phyloP scores from a whole-genome alignment of 1,140 invertebrate species.

The Ceratosolen fusciceps region DNA sequence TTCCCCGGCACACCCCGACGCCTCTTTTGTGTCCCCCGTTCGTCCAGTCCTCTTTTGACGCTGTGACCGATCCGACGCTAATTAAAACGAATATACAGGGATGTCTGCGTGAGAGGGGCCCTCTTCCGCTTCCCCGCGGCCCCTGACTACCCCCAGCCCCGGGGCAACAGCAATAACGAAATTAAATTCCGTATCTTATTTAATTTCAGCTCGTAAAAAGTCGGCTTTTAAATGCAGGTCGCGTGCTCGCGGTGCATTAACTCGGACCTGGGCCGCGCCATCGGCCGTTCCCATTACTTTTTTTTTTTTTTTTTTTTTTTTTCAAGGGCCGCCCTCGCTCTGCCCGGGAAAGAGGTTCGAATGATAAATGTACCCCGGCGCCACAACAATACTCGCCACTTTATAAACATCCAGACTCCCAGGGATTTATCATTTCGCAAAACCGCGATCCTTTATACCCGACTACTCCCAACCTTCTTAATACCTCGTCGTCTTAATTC shows the following conservation, averaged over 20 bases:
- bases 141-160: too few species aligned
- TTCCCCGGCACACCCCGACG: background rate
- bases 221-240: background rate
- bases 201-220: background rate
- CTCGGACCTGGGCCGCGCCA: background rate
- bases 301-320: too few species aligned
- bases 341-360: background rate
- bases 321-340: too few species aligned
- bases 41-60: background rate
- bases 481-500: conserved; percentile 44
- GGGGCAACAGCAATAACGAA: background rate
- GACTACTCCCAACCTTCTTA: conserved; percentile 2
- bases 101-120: too few species aligned
- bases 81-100: background rate
- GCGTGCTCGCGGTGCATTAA: background rate
- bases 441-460: background rate
- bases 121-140: too few species aligned
- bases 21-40: background rate
- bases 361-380: background rate
- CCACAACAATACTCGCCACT: background rate
- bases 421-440: background rate
- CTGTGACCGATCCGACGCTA: background rate
- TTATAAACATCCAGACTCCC: background rate
- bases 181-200: background rate
- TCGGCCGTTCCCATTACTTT: background rate